These are phyloP conservation scores for Hycleus cichorii DNA, from an alignment of 1,140 invertebrate genomes.

Conservation along the genomic window DNA sequence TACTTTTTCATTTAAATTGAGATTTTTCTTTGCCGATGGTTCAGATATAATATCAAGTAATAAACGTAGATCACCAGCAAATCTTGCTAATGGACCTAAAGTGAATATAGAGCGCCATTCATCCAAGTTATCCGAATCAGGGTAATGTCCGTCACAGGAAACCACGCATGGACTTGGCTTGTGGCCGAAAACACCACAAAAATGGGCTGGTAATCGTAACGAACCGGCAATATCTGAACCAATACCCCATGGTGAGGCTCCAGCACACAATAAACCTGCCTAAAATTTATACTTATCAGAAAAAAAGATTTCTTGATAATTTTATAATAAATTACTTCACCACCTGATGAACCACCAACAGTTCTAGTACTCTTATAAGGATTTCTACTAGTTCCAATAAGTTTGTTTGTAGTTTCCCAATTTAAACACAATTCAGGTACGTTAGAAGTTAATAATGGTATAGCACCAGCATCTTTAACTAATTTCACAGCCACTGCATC, in stretches of 20 bases:
- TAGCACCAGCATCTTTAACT: slow-evolving; percentile 71
- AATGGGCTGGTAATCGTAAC: slow-evolving; percentile 75
- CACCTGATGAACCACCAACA: slow-evolving; percentile 70
- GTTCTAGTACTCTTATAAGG: slow-evolving; percentile 75
- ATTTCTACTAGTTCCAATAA: slow-evolving; percentile 81
- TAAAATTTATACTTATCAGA: slow-evolving; percentile 28
- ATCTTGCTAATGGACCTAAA: slow-evolving; percentile 74
- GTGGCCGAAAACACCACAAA: slow-evolving; percentile 79
- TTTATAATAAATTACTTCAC: slow-evolving; percentile 47
- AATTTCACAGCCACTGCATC: slow-evolving; percentile 65
- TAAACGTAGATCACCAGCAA: slow-evolving; percentile 70
- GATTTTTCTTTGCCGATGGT: slow-evolving; percentile 14
- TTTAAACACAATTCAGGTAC: slow-evolving; percentile 86
- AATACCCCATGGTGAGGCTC: slow-evolving; percentile 69
- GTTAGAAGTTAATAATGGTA: slow-evolving; percentile 82
- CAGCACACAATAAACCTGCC: slow-evolving; percentile 59
- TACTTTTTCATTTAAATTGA: slow-evolving; percentile 23
- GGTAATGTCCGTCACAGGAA: slow-evolving; percentile 45
- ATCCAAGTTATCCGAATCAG: slow-evolving; percentile 3
- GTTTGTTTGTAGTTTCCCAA: slow-evolving; percentile 82
- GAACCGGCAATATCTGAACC: slow-evolving; percentile 81
- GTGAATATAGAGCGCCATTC: slow-evolving; percentile 44
- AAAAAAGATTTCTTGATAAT: neutral
- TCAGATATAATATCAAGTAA: slow-evolving; percentile 51
- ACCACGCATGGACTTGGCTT: slow-evolving; percentile 60